phyloP scores from a whole-genome alignment of 2,113 vertebrate genomes.

The Zosterops borbonicus region DNA sequence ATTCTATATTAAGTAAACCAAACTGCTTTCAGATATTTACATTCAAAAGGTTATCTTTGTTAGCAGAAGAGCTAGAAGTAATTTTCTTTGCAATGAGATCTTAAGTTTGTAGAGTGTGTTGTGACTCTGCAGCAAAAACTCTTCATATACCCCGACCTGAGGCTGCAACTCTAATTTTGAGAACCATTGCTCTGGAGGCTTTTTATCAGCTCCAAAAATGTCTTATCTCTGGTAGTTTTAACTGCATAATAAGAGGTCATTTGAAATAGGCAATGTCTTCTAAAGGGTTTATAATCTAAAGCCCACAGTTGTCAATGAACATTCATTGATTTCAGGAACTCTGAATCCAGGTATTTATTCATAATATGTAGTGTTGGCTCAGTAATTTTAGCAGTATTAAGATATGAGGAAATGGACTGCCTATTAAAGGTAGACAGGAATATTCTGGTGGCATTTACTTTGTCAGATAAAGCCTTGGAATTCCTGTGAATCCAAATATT shows the following conservation, averaged over 20 bases:
- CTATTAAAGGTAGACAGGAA: not conserved
- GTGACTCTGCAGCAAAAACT: conserved; percentile 12
- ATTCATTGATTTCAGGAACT: not conserved
- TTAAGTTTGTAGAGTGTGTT: not conserved
- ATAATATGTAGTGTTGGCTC: not conserved
- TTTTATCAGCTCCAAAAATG: conserved; percentile 20
- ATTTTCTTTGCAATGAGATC: conserved; percentile 38
- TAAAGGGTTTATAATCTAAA: not conserved
- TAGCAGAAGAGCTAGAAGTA: conserved; percentile 6
- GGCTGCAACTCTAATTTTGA: conserved; percentile 2
- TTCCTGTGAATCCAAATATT: not conserved
- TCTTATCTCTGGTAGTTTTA: conserved; percentile 24
- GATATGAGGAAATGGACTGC: not conserved
- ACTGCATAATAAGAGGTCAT: conserved; percentile 20
- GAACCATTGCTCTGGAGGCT: not conserved
- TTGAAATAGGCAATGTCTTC: not conserved
- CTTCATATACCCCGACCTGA: not conserved
- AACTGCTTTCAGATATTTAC: conserved; percentile 1
- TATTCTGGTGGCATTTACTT: not conserved
- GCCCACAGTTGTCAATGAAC: not conserved
- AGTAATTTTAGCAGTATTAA: not conserved
- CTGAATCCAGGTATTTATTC: not conserved
- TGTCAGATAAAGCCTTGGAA: not conserved
- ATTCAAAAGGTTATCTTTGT: conserved; percentile 44
- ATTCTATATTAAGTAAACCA: not conserved